phyloP scores from a whole-genome alignment of 2,888 invertebrate genomes.

The Salticus scenicus region DNA sequence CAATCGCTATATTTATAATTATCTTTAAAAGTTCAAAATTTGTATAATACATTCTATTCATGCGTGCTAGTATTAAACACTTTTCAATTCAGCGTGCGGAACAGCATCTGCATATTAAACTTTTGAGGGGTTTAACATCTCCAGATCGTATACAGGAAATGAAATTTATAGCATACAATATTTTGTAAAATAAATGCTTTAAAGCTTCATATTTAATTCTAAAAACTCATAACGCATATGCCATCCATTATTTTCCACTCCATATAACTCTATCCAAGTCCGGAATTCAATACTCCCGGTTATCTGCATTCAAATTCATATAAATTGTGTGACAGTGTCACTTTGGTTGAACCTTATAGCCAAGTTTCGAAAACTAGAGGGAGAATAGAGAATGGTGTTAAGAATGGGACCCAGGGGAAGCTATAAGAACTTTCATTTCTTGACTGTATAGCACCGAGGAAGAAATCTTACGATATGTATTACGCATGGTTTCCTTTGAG shows the following conservation, averaged over 20 bases:
- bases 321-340: constrained; percentile 2
- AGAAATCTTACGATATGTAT: not conserved
- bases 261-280: constrained; percentile 1
- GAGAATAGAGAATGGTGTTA: not conserved
- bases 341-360: not conserved
- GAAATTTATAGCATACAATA: constrained; percentile 1
- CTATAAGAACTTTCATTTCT: constrained; percentile 12
- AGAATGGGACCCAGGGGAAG: constrained; percentile 42
- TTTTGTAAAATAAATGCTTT: not conserved
- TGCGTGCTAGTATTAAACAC: too few relatives aligned
- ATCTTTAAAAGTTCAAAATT: too few relatives aligned
- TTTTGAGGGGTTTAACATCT: not conserved
- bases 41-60: too few relatives aligned
- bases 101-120: not conserved
- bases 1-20: too few relatives aligned
- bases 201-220: not conserved
- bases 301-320: not conserved
- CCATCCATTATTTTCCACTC: constrained; percentile 9
- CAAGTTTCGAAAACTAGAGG: not conserved
- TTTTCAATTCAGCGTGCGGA: too few relatives aligned
- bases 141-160: not conserved
- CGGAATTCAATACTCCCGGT: constrained; percentile 5
- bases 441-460: not conserved
- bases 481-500: not conserved
- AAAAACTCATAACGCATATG: constrained; percentile 4